Base-by-base conservation (phyloP, 2,113 vertebrate genomes). In the Motacilla tschutschensis region DNA sequence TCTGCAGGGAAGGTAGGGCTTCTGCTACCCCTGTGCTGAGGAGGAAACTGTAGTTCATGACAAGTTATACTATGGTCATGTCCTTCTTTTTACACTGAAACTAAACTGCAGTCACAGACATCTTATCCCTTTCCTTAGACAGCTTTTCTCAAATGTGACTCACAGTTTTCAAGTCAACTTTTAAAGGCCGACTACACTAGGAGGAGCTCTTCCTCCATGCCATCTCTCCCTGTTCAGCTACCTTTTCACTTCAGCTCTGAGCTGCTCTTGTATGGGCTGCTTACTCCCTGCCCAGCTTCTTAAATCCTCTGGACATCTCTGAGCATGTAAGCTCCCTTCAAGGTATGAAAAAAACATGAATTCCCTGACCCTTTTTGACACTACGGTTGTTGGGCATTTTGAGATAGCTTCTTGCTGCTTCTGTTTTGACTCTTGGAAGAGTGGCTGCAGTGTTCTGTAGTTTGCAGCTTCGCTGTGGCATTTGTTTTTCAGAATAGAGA, bases 191-290 rank as follows among this genome's bases (percentile, higher is more conserved):
- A 5, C 58, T 78, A 85, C 92, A 85, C 77, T 63, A 93, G 92
- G 87, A 66, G 90, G 90, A 89, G 93, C 92, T 93, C 74, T 83
- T 91, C 43, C 87, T 79, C 85, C 46, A 24, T 47, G 18, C 36
- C 6, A 15, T 26, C 36, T 72, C 62, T 80, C 50, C 26, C 8
- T 20, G 19, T 29, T 67, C 41, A 33, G 31, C 41, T 31, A 19
- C 15, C 9, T 50, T 9, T 10, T 77, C 28, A 18, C 41, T 71
- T 16, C n/a, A 57, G 22, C 58, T 62, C 60, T 2, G 6, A 20
- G n/a, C 2, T 48, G 21, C 28, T 59, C 83, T 79, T 35, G 6
- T 44, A 29, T 3, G 14, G 22, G 33, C 40, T 79, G 66, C 43
- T 47, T 88, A 46, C 51, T 78, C 28, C 12, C 43, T 40, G 53